A percentile compares a stretch with the other conserved stretches of the same genome.
Conservation (phyloP, 1,140 invertebrate genomes). For the Ceratitis capitata region DNA sequence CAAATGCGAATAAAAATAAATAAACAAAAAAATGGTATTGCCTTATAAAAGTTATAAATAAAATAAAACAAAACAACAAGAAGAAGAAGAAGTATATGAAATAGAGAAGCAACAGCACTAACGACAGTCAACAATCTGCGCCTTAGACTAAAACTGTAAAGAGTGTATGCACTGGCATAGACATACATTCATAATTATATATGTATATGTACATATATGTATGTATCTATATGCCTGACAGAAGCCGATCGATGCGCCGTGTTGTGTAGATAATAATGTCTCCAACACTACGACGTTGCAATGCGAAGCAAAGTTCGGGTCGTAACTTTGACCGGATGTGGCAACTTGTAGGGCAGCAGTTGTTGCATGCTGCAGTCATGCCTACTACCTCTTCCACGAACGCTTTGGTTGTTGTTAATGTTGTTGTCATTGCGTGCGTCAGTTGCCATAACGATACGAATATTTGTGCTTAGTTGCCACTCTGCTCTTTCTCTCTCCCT, state of each 20-base stretch:
- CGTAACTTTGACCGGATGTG: constrained; percentile 10
- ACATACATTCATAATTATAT: neutral
- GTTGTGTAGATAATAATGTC: constrained; percentile 1
- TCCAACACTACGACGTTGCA: neutral
- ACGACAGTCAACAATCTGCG: too few relatives aligned
- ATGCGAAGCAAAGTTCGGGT: neutral
- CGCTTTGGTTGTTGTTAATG: neutral
- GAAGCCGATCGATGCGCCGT: neutral
- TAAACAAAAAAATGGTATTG: neutral
- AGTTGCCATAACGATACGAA: neutral
- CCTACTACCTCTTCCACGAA: neutral
- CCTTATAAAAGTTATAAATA: too few relatives aligned
- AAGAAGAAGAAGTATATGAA: too few relatives aligned
- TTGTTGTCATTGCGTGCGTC: too few relatives aligned
- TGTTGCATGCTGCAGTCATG: constrained; percentile 13
- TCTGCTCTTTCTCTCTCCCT: too few relatives aligned
- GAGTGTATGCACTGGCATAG: too few relatives aligned
- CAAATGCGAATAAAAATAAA: neutral
- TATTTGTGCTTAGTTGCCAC: neutral
- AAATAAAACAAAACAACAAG: too few relatives aligned
- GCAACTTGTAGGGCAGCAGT: constrained; percentile 12
- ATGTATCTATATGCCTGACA: neutral
- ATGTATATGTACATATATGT: neutral
- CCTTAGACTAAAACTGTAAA: too few relatives aligned
- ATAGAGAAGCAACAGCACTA: too few relatives aligned